Evolutionary conservation across 2,888 invertebrate genomes (phyloP).

Genomic region (Microplitis deprimator): DNA sequence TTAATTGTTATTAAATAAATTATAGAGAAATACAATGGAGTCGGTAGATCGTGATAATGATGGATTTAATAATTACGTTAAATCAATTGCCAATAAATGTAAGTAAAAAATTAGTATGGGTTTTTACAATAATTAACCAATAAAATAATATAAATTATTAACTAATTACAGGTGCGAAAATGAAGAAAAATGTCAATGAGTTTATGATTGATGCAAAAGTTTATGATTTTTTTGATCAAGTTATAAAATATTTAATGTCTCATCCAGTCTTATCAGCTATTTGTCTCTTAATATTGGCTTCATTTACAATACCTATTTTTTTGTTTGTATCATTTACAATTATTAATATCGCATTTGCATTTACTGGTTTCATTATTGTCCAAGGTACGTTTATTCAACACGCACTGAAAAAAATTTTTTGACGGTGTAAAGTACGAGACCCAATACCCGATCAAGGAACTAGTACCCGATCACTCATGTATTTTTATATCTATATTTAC

Average conservation of each 20-base stretch:
- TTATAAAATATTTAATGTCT: constrained; percentile 45
- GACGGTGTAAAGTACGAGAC: neutral
- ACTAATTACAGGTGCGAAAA: constrained; percentile 45
- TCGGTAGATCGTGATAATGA: constrained; percentile 15
- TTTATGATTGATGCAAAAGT: constrained; percentile 48
- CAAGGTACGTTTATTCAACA: constrained; percentile 42
- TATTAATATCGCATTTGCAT: constrained; percentile 47
- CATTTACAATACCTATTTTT: constrained; percentile 45
- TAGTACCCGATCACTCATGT: neutral
- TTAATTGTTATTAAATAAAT: constrained; percentile 1
- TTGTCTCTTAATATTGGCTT: constrained; percentile 38
- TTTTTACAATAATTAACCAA: neutral
- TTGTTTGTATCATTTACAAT: constrained; percentile 50
- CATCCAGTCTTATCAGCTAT: constrained; percentile 46
- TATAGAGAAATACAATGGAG: constrained; percentile 39
- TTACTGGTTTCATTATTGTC: constrained; percentile 49
- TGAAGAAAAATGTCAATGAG: constrained; percentile 44
- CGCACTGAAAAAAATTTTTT: neutral
- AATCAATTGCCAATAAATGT: neutral
- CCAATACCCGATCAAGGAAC: neutral
- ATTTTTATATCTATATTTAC: too few relatives aligned
- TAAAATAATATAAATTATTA: constrained; percentile 14
- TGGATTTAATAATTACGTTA: neutral
- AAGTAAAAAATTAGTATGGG: neutral
- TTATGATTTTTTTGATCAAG: constrained; percentile 44